phyloP scores from a whole-genome alignment of 1,140 invertebrate genomes.

The Vanessa atalanta region DNA sequence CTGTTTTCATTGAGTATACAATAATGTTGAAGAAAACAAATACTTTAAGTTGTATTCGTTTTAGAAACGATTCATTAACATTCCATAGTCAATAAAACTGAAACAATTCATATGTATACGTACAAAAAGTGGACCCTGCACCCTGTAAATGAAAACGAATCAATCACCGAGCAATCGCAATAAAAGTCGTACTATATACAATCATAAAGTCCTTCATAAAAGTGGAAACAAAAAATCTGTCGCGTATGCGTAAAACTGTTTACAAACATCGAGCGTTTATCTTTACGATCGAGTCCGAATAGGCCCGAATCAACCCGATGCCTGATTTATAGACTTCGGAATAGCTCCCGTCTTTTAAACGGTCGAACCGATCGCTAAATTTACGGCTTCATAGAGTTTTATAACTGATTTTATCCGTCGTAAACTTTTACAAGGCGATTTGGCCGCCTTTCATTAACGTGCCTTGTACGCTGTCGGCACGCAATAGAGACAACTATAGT shows the following conservation, averaged over 20 bases:
- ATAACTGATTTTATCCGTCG: slow-evolving; percentile 76
- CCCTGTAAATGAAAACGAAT: slow-evolving; percentile 29
- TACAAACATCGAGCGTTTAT: slow-evolving; percentile 41
- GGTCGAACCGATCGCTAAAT: slow-evolving; percentile 38
- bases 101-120: not conserved
- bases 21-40: too few relatives aligned
- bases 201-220: slow-evolving; percentile 54
- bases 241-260: slow-evolving; percentile 53
- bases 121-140: not conserved
- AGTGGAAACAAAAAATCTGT: slow-evolving; percentile 44
- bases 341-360: slow-evolving; percentile 58
- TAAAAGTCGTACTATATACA: slow-evolving; percentile 43
- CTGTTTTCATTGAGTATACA: too few relatives aligned
- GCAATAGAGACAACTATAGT: not conserved
- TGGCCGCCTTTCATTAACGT: slow-evolving; percentile 68
- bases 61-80: too few relatives aligned
- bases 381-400: slow-evolving; percentile 69
- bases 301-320: slow-evolving; percentile 54
- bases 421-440: slow-evolving; percentile 57
- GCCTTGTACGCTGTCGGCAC: slow-evolving; percentile 25
- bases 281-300: slow-evolving; percentile 48
- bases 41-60: too few relatives aligned
- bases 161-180: slow-evolving; percentile 44
- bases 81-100: too few relatives aligned
- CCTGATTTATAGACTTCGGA: slow-evolving; percentile 70